Percentiles rank a stretch among this genome's conserved stretches.
These are phyloP conservation scores for Zoanthus solanderi DNA, from an alignment of 92 coral and sea anemone species.

Conservation along the genomic window DNA sequence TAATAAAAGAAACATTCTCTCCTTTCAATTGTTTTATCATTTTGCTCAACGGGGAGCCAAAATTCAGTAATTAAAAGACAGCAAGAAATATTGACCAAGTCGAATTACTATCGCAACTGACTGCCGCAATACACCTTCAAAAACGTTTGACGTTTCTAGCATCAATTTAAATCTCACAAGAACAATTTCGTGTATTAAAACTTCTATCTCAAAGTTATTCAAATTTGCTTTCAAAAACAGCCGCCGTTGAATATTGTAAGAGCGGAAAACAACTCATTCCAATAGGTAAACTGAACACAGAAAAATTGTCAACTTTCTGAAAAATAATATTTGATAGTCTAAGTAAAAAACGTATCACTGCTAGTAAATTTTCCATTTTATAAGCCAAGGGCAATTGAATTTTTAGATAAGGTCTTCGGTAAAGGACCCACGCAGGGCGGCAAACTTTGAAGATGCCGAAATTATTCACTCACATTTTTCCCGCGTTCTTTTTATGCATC, in stretches of 20 bases:
- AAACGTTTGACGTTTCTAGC: constrained; percentile 23
- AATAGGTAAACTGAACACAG: background rate
- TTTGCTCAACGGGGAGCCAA: constrained; percentile 45
- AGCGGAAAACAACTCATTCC: background rate
- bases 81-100: constrained; percentile 49
- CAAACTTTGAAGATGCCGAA: constrained; percentile 50
- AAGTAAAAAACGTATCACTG: background rate
- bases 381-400: constrained; percentile 54
- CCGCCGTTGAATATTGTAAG: background rate
- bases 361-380: constrained; percentile 14
- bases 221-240: constrained; percentile 6
- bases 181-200: constrained; percentile 22
- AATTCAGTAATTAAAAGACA: constrained; percentile 53
- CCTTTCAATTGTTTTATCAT: constrained; percentile 47
- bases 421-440: constrained; percentile 41
- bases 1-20: constrained; percentile 45
- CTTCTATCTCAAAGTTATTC: constrained; percentile 20
- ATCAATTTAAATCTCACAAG: constrained; percentile 27
- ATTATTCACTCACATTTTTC: constrained; percentile 24
- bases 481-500: constrained; percentile 6
- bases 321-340: background rate
- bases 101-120: constrained; percentile 50
- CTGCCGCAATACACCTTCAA: constrained; percentile 25
- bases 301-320: constrained; percentile 1
- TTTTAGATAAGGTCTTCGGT: constrained; percentile 45